Evolutionary conservation across 2,797 vertebrate genomes (phyloP).

Genomic region (Thunnus albacares): DNA sequence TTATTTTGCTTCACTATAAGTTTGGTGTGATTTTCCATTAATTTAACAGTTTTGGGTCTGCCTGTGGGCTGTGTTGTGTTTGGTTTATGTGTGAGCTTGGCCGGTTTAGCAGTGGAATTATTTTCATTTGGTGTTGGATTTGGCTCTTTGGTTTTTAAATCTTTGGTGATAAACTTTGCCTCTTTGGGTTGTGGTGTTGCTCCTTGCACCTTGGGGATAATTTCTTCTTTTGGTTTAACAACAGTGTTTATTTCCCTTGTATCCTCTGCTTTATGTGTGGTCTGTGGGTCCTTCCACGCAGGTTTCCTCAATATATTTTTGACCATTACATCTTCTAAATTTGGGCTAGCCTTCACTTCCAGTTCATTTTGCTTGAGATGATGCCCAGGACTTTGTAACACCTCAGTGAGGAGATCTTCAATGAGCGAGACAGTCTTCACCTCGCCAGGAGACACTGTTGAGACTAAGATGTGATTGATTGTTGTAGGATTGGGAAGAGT

Average conservation of each 20-base stretch:
- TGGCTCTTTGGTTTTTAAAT: conserved; percentile 7
- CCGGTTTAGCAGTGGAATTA: conserved; percentile 11
- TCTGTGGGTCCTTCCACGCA: conserved; percentile 31
- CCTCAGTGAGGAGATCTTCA: conserved; percentile 49
- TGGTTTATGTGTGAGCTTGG: conserved; percentile 1
- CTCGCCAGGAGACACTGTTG: conserved; percentile 24
- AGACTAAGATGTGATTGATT: conserved; percentile 22
- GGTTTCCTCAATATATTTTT: conserved; percentile 27
- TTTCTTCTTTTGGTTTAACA: conserved; percentile 12
- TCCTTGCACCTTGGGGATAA: not conserved
- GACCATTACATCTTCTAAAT: conserved; percentile 16
- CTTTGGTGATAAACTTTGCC: conserved; percentile 17
- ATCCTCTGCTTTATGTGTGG: not conserved
- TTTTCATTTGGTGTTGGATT: conserved; percentile 25
- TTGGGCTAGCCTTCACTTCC: conserved; percentile 35
- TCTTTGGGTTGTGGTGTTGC: conserved; percentile 36
- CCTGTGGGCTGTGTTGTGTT: conserved; percentile 8
- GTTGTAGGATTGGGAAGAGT: not conserved
- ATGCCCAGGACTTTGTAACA: conserved; percentile 30
- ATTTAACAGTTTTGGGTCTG: conserved; percentile 9
- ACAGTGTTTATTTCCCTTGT: conserved; percentile 27
- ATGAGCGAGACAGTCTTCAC: conserved; percentile 15
- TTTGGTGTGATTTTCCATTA: conserved; percentile 38
- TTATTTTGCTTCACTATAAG: conserved; percentile 28
- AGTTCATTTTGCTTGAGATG: conserved; percentile 35